Base-by-base conservation (phyloP, 2,113 vertebrate species). In the Hirundichthys speculiger region DNA sequence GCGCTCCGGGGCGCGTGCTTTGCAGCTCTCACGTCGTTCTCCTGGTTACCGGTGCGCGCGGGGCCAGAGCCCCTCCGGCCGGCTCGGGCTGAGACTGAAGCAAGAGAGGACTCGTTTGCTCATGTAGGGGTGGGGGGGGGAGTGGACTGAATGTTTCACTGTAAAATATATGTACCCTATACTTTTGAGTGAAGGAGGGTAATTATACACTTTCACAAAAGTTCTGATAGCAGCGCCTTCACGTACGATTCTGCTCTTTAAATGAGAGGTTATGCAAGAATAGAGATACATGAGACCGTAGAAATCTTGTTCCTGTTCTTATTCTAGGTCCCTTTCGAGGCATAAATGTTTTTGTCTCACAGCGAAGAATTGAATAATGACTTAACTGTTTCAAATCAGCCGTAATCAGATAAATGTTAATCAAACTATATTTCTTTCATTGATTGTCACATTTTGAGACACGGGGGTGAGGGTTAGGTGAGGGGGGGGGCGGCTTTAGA, bases 1-100 rank as follows among this genome's bases (percentile, higher is more conserved):
- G 84, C 86, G 82, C 88, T 92, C 85, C 80, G 71, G 82, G 85
- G 84, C 77, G 91, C 91, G 90, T 94, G 92, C 83, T 94, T 94
- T 88, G 72, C 82, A 65, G 88, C 87, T 86, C 89, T 85, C 85
- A 59, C 79, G 78, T 79, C 27, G 92, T 93, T 93, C 93, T 93
- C 93, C 75, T 89, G 93, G 93, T 93, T 93, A 94, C 92, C 90
- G 86, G 85, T 85, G 79, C 74, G 78, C 76, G 52, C 69, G 15
- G 83, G 76, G 72, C 85, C 80, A 82, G 69, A 83, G 69, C 82
- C 50, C 64, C 79, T 68, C 68, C 59, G 77, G 48, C 70, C 64
- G 79, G 56, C 74, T 52, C 47, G 54, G 70, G 41, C 48, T 68
- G 67, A 49, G 75, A 69, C 69, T 47, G 71, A 68, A 59, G 53